Evolutionary conservation across 2,888 invertebrate genomes (phyloP).

Genomic region (Tetheella fluctuosa): DNA sequence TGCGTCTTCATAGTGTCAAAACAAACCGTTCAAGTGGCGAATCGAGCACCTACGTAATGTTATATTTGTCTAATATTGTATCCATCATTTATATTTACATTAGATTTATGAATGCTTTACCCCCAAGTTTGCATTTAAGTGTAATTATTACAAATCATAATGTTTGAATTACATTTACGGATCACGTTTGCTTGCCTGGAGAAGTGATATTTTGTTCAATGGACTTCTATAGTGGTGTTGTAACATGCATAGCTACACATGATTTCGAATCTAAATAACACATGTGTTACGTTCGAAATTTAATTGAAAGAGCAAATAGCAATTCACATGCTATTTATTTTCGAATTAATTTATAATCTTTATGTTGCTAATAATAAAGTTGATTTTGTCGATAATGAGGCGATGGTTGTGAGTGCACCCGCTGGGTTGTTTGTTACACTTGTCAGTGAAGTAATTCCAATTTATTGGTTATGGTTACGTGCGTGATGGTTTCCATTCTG

Average conservation of each 20-base stretch:
- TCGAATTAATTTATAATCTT: conserved; percentile 16
- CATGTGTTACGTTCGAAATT: conserved; percentile 6
- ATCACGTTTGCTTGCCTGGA: conserved; percentile 41
- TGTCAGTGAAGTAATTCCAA: conserved; percentile 62
- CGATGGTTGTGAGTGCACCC: conserved; percentile 45
- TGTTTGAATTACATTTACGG: conserved; percentile 52
- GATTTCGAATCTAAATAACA: conserved; percentile 14
- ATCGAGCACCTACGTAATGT: conserved; percentile 6
- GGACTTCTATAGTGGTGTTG: conserved; percentile 26
- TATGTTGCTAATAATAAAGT: conserved; percentile 4
- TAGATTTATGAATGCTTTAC: conserved; percentile 52
- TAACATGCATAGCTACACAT: background rate
- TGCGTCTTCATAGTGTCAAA: conserved; percentile 11
- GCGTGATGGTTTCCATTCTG: background rate
- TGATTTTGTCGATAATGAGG: conserved; percentile 19
- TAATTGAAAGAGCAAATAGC: background rate
- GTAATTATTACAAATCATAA: conserved; percentile 72
- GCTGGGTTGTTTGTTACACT: conserved; percentile 68
- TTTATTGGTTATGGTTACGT: conserved; percentile 51
- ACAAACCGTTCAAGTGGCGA: conserved; percentile 1
- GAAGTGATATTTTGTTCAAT: conserved; percentile 53
- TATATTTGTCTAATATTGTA: conserved; percentile 25
- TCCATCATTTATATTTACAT: conserved; percentile 43
- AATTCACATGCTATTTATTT: conserved; percentile 8
- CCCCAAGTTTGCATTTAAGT: conserved; percentile 56